Evolutionary conservation across 1,140 invertebrate species (phyloP), one percentile per base, ranked within the genome.

Genomic region (Camponotus pennsylvanicus): DNA sequence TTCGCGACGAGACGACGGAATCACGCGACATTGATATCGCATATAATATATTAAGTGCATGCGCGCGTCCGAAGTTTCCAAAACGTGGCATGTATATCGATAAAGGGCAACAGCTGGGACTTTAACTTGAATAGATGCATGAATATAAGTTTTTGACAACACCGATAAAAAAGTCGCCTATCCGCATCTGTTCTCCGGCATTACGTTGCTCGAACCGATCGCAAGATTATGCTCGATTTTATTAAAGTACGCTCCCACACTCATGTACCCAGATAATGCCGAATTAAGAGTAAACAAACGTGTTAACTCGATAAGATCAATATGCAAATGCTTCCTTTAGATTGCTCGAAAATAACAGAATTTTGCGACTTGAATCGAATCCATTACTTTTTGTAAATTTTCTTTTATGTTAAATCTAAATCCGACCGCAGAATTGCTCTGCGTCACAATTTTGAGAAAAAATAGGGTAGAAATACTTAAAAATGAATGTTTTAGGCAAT

Each of bases 51-150:
- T 71, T 34, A n/a, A 9, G 2, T 49, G 40, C 21, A 75, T 6
- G 45, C 9, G 40, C 21, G 34, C 34, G 18, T 59, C 18, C 15
- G 6, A 82, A 45, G 6, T 71, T 71, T 32, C 7, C 66, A 49
- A 66, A 67, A 18, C 11, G 63, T 32, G 15, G 18, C 61, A 40
- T 7, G 67, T 27, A 37, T 83, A 73, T 82, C 52, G 78, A 71
- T 18, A 27, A 67, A 34, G 13, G 40, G 40, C 52, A 83, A 83
- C 79, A 61, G 55, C 67, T 83, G 40, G 55, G 40, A 75, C 55
- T 49, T 73, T 82, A 73, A 82, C 67, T 55, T 82, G 40, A 32
- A 83, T 80, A 70, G 64, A 57, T 71, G 21, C 18, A 71, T 34
- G 18, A 61, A 75, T 49, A 49, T 34, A 63, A 61, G 69, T 75